Evolutionary conservation across 2,888 invertebrate genomes (phyloP), one percentile per base, ranked within the genome.

Genomic region (Therioaphis trifolii): DNA sequence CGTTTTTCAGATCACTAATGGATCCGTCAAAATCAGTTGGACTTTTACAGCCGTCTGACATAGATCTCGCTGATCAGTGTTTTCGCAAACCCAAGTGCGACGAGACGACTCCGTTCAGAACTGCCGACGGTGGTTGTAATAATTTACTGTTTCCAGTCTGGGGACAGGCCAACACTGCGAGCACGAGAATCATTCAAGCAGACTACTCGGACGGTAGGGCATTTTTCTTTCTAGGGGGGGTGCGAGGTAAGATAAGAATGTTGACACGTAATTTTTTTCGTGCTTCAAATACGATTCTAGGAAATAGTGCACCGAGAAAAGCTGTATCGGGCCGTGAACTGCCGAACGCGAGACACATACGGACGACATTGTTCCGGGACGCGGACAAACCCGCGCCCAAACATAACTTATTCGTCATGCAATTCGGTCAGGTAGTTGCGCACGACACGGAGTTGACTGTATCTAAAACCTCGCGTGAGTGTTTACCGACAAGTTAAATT

Each of bases 71-170:
- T 0, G 82, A 82, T 7, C 49, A 14, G 14, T 82, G 82, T 82
- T 82, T 82, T 24, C 35, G 74, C 1, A 89, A 95, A 85, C 91
- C 95, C 0, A 89, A 91, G 24, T 91, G 92, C 85, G 88, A 89
- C 27, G 35, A 52, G 9, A 63, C 43, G 11, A 74, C 76, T 14
- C 61, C n/a, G 40, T 97, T 96, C 88, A 91, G 95, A 52, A 91
- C 94, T 0, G 91, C 94, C 85, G 98, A 99, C 88, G 99, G 99
- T 0, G 93, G 96, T 0, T 99, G 99, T 88, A 99, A 99, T 89
- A 98, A 99, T 89, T 89, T 94, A 71, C 90, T 91, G 84, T 92
- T 94, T 86, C 95, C 97, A 0, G 91, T 92, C 11, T 93, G 94
- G 92, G 99, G 99, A n/a, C 91, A 91, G 76, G 92, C 95, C 0